Conservation (phyloP, 2,888 invertebrate species). For the Drosophila diplacantha region DNA sequence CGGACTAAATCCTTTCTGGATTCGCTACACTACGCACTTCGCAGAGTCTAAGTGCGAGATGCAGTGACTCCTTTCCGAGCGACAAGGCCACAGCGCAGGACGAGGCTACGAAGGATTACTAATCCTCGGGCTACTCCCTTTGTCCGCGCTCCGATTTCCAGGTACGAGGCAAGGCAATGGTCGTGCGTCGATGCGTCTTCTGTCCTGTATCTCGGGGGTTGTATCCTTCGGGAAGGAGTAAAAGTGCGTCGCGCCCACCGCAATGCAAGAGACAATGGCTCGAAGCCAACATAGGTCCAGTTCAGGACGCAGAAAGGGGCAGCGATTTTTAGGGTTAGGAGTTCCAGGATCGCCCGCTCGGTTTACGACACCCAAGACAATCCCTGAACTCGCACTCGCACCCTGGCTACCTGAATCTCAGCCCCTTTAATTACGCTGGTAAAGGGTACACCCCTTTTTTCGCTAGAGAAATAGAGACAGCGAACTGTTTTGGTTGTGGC, state of each 20-base stretch:
- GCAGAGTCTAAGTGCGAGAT: not conserved
- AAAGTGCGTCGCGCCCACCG: slow-evolving; percentile 72
- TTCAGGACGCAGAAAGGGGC: slow-evolving; percentile 46
- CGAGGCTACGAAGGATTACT: slow-evolving; percentile 18
- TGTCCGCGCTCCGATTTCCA: slow-evolving; percentile 44
- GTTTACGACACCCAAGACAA: slow-evolving; percentile 17
- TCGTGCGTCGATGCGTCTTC: slow-evolving; percentile 20
- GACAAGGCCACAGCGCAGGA: slow-evolving; percentile 19
- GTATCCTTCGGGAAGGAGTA: slow-evolving; percentile 46
- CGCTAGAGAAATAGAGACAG: slow-evolving; percentile 3
- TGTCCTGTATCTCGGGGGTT: not conserved
- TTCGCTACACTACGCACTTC: slow-evolving; percentile 51
- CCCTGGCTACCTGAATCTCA: slow-evolving; percentile 35
- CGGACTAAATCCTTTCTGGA: slow-evolving; percentile 49
- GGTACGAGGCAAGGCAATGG: slow-evolving; percentile 40
- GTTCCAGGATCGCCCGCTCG: slow-evolving; percentile 11
- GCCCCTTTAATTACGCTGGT: slow-evolving; percentile 70
- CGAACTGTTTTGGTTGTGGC: slow-evolving; percentile 63
- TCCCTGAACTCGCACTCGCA: slow-evolving; percentile 14
- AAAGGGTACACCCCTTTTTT: slow-evolving; percentile 75
- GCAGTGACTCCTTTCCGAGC: slow-evolving; percentile 1
- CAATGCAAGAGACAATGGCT: slow-evolving; percentile 40
- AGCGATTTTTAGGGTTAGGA: slow-evolving; percentile 54
- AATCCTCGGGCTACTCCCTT: slow-evolving; percentile 56
- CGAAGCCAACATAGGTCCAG: slow-evolving; percentile 48